Conservation (phyloP, 2,113 vertebrate genomes). For the Rhadina sibilatrix region DNA sequence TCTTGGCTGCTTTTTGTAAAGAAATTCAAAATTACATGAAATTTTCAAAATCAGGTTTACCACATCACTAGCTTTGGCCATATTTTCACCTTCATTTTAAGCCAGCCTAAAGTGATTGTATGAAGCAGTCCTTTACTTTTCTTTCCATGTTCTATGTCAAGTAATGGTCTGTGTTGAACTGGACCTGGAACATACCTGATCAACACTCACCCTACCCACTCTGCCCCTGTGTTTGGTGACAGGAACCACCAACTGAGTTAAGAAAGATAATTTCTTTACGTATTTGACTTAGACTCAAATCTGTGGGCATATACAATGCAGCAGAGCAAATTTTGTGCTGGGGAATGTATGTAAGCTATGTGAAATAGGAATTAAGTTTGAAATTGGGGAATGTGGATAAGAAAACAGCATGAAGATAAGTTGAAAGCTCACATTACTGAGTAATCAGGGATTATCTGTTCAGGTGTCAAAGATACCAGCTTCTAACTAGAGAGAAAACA, state of each 20-base stretch:
- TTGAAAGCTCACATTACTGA: background rate
- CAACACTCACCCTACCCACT: background rate
- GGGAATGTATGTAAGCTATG: background rate
- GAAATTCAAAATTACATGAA: background rate
- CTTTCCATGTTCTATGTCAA: background rate
- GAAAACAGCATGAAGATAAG: background rate
- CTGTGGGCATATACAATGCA: background rate
- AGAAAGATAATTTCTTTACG: background rate
- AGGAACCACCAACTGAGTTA: background rate
- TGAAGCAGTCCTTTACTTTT: background rate
- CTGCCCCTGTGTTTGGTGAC: fast-evolving
- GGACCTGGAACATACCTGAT: background rate
- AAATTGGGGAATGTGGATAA: background rate
- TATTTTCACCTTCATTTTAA: background rate
- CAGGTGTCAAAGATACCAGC: background rate
- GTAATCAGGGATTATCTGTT: background rate
- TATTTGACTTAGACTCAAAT: background rate
- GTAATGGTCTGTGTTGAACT: background rate
- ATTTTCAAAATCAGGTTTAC: background rate
- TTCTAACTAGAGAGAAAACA: background rate
- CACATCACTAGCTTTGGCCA: background rate
- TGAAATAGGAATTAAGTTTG: background rate
- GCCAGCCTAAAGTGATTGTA: background rate
- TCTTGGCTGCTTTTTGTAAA: background rate
- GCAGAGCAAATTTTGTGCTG: background rate